Percentiles rank a stretch among this genome's conserved stretches.
phyloP scores from a whole-genome alignment of 2,113 vertebrate species.

The Jaculus jaculus region DNA sequence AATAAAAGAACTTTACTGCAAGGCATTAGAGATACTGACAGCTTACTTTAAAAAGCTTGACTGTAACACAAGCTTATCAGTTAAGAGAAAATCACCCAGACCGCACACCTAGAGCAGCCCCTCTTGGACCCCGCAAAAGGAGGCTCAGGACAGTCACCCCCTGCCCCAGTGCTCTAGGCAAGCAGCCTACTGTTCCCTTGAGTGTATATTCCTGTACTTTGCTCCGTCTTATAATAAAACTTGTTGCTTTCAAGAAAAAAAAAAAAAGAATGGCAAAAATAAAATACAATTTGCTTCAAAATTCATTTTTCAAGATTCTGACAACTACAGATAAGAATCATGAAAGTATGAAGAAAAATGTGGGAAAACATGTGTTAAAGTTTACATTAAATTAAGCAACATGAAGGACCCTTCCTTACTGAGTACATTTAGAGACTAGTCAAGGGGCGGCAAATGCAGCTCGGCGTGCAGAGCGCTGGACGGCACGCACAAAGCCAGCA shows the following conservation, averaged over 20 bases:
- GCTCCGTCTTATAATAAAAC: no score
- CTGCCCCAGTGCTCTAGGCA: no score
- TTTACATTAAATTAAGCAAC: neutral
- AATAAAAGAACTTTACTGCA: conserved; percentile 12
- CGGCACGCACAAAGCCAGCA: neutral
- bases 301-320: conserved; percentile 39
- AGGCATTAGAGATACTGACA: neutral
- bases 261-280: neutral
- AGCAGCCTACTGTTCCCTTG: no score
- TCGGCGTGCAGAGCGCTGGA: neutral
- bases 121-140: no score
- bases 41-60: conserved; percentile 23
- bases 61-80: neutral
- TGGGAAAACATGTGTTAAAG: neutral
- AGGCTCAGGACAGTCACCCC: no score
- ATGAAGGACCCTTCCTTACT: neutral
- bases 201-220: no score
- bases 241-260: no score
- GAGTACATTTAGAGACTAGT: neutral
- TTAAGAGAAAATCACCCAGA: no score
- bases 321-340: neutral
- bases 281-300: conserved; percentile 51
- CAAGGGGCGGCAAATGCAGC: neutral
- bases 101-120: no score
- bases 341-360: neutral